phyloP scores from a whole-genome alignment of 2,113 vertebrate species.

The Collichthys lucidus region DNA sequence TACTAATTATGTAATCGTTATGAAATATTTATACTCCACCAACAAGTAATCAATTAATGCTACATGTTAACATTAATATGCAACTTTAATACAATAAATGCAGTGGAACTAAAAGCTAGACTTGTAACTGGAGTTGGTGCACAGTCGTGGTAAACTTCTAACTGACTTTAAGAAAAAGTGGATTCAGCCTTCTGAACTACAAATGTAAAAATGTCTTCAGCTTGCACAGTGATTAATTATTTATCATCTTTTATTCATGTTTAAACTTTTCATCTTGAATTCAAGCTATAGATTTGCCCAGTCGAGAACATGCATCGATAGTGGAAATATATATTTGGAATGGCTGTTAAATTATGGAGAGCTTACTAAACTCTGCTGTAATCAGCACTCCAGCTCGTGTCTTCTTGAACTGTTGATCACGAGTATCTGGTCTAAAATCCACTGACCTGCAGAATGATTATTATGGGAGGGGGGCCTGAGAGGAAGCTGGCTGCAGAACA shows the following conservation, averaged over 20 bases:
- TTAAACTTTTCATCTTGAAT: neutral
- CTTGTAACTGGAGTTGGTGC: neutral
- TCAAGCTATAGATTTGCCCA: neutral
- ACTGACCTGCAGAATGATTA: constrained; percentile 18
- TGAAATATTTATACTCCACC: too few species aligned
- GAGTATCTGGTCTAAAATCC: constrained; percentile 10
- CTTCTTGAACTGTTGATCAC: neutral
- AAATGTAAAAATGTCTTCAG: neutral
- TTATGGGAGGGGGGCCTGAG: neutral
- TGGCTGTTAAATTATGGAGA: neutral
- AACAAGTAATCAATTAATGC: too few species aligned
- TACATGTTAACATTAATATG: too few species aligned
- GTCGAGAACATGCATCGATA: neutral
- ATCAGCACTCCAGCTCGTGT: neutral
- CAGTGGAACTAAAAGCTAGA: too few species aligned
- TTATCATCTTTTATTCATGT: neutral
- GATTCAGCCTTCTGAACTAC: neutral
- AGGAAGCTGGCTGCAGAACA: constrained; percentile 27
- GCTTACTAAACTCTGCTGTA: neutral
- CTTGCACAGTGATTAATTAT: neutral
- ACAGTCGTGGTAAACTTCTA: neutral
- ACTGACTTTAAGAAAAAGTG: neutral
- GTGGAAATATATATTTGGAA: neutral
- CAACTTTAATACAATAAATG: too few species aligned
- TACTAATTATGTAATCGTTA: too few species aligned